Evolutionary conservation across 2,888 invertebrate species (phyloP), one percentile per base, ranked within the genome.

Genomic region (Leptura quadrifasciata): DNA sequence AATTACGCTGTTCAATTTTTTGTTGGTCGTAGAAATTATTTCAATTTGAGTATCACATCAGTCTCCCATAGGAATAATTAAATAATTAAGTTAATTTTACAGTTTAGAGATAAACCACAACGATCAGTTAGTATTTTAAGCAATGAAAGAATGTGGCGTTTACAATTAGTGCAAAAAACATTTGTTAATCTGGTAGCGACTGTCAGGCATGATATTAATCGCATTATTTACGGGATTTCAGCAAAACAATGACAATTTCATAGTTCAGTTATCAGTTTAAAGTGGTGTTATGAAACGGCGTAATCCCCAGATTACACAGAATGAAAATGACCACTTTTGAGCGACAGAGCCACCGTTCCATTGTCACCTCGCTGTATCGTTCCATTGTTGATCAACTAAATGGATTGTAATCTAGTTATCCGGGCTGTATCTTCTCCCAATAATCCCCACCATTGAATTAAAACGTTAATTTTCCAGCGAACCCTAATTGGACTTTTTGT

Each of bases 401-500:
- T 75, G 63, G 75, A 75, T 64, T 75, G 75, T 71, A 75, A 75
- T 75, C 64, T 31, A 75, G 58, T 75, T 74, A 74, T 63, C 61
- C 61, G n/a, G 63, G 55, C 69, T 76, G 72, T 76, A 31, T 73
- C 75, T 68, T 76, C 61, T 60, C 20, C 58, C 71, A 55, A 72
- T 69, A 57, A 55, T 68, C 61, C 75, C 58, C 39, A 24, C 58
- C 70, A 76, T 78, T 72, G 74, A 78, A 80, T 74, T 76, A 67
- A 74, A 65, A 71, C 70, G 71, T 70, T 77, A 77, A 77, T 77
- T 80, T 74, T 58, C 55, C 74, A 74, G 67, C 64, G 68, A 64
- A 24, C 21, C 27, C 60, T 77, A 79, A 80, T 80, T 79, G 74
- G 71, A 76, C 27, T 77, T 77, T 78, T 75, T 75, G 77, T 76